Percentiles rank a stretch among this genome's conserved stretches.
Conservation (phyloP, 2,888 invertebrate genomes). For the Zhengitettix transpicula region DNA sequence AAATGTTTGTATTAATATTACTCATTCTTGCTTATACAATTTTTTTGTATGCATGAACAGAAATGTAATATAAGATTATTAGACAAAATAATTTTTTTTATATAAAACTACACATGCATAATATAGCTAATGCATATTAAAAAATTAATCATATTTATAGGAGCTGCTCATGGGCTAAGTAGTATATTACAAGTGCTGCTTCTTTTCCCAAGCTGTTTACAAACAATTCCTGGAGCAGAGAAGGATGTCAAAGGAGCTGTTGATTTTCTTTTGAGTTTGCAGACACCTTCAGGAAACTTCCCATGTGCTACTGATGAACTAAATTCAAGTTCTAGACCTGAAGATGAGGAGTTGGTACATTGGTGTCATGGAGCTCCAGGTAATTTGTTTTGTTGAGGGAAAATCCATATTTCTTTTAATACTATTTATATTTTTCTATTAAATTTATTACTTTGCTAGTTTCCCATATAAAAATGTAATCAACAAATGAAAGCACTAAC, state of each 20-base stretch:
- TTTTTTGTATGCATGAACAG: no score
- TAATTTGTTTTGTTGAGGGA: conserved; percentile 12
- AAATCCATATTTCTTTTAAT: no score
- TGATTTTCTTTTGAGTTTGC: conserved; percentile 47
- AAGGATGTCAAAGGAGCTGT: conserved; percentile 43
- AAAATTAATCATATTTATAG: conserved; percentile 20
- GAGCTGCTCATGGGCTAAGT: conserved; percentile 41
- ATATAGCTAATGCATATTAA: no score
- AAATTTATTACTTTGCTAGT: no score
- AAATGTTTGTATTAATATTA: no score
- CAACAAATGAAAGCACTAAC: no score
- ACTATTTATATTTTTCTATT: no score
- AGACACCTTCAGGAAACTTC: conserved; percentile 57
- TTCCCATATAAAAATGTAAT: no score
- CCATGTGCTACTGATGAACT: conserved; percentile 59
- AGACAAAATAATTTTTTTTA: no score
- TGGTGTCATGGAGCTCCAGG: conserved; percentile 86
- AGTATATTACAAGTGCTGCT: conserved; percentile 48
- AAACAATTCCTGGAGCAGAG: conserved; percentile 33
- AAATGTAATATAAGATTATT: no score
- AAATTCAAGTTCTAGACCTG: conserved; percentile 26
- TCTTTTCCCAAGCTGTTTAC: conserved; percentile 39
- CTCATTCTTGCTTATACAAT: no score
- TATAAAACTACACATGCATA: no score
- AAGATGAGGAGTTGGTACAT: conserved; percentile 55